Evolutionary conservation across 2,113 vertebrate genomes (phyloP), one percentile per base, ranked within the genome.

Genomic region (Etia nguti): DNA sequence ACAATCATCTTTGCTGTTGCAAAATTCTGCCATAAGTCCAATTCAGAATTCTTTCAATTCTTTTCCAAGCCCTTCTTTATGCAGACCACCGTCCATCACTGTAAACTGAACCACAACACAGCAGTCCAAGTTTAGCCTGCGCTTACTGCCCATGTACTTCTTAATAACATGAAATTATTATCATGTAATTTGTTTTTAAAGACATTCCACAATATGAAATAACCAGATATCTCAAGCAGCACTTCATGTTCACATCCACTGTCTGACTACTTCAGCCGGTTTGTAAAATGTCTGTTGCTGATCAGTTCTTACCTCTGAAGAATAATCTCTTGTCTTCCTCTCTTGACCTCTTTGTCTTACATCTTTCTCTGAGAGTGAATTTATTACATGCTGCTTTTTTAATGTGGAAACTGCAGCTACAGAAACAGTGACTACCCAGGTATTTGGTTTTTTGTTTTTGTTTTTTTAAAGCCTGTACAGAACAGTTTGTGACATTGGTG

Each of bases 301-400:
- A 73, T 13, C 65, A 73, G 65, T 73, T 16, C 65, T 16, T 73
- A 26, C 13, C 65, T 73, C 38, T 46, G 65, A 43, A 70, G 29
- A 26, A 73, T 26, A 73, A 46, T 16, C 68, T 46, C 20, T 68
- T 34, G 9, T 62, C 29, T 10, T 62, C 59, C 29, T 62, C 59
- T 62, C 34, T 22, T 4, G 13, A 70, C 22, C 8, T 43, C 38
- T 70, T 22, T 70, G n/a, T 43, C n/a, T 43, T 70, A 6, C 65
- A 24, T 70, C 38, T 70, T 4, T 70, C 65, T 46, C 68, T 70
- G 65, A 73, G 38, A 26, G 68, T 26, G 22, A 73, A 73, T 26
- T 46, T 46, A 73, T 73, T 16, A 73, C 38, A 73, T 2, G 1
- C 62, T 13, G 34, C 20, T 26, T 46, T 73, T 24, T 36, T 41